Base-by-base conservation (phyloP, 2,797 vertebrate genomes). In the Eutrigla gurnardus region DNA sequence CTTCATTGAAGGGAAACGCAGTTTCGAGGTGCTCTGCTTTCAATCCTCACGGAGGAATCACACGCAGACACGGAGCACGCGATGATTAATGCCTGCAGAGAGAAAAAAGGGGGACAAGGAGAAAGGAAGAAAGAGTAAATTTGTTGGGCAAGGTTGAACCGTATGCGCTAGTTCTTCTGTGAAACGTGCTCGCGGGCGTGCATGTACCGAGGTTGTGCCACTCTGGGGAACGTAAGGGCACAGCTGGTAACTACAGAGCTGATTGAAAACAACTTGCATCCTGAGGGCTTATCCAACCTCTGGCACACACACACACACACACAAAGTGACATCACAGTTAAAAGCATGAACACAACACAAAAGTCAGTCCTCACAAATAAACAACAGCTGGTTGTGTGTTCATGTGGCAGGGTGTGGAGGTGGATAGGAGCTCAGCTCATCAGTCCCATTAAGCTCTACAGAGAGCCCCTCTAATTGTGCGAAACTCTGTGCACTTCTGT, bases 181-280 rank as follows among this genome's bases (percentile, higher is more conserved):
- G 54, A 78, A 25, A 77, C 32, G 52, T 76, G 76, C 72, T 65
- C 13, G 76, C 43, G 69, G 77, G 68, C 68, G 67, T 73, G 73
- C 68, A 61, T 32, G 66, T 71, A 77, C 82, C 83, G 82, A 89
- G 77, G 82, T 69, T 81, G 81, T 86, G 86, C 76, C 87, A 91
- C 92, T 75, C 78, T 50, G 55, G 91, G 91, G 91, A 93, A 86
- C 84, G 85, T 76, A 77, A 91, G 91, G 92, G 87, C 92, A 93
- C 94, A 95, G 93, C 94, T 95, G 93, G 93, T 93, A 93, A 90
- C 88, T 89, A 90, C 90, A 91, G 92, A 93, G 90, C 90, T 94
- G 93, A 94, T 93, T 94, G 93, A 94, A 94, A 95, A 94, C 93
- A 94, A 93, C 93, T 92, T 80, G 70, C 83, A 91, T 92, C 92